These are phyloP conservation scores for Hemicentrotus pulcherrimus DNA, from an alignment of 35 echinoderm and acorn worm species.

Conservation along the genomic window DNA sequence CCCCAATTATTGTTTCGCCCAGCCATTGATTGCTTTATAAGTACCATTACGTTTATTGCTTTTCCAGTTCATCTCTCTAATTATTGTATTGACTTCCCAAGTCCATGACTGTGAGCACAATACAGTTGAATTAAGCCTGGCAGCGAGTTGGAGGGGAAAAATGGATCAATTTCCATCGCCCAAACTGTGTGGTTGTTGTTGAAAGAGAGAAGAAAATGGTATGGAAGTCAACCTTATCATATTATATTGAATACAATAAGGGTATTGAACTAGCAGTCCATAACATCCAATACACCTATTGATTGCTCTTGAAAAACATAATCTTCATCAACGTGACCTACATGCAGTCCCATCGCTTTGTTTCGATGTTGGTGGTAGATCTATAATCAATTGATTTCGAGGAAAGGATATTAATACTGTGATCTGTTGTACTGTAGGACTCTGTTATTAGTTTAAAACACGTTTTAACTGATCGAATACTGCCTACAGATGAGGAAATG, in stretches of 20 bases:
- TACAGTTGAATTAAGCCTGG: conserved; percentile 9
- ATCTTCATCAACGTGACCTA: background rate
- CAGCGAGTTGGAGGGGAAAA: background rate
- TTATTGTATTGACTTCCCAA: background rate
- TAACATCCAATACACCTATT: background rate
- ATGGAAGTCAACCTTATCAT: background rate
- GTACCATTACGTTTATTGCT: conserved; percentile 4
- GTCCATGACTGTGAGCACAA: background rate
- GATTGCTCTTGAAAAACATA: background rate
- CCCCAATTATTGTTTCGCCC: background rate
- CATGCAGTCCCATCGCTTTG: background rate
- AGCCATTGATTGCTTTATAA: conserved; percentile 4
- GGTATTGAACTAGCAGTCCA: background rate
- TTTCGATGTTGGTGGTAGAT: background rate
- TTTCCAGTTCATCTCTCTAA: conserved; percentile 3
- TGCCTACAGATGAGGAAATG: background rate
- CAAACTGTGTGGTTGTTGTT: background rate
- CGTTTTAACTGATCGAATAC: background rate
- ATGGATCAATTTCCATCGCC: background rate
- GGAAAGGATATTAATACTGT: background rate
- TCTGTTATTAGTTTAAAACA: background rate
- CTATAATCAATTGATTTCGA: background rate
- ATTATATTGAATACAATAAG: background rate
- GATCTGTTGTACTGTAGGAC: background rate
- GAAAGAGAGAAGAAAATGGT: background rate